These are phyloP conservation scores for Panorpa germanica DNA, from an alignment of 2,888 invertebrate species.

Conservation along the genomic window DNA sequence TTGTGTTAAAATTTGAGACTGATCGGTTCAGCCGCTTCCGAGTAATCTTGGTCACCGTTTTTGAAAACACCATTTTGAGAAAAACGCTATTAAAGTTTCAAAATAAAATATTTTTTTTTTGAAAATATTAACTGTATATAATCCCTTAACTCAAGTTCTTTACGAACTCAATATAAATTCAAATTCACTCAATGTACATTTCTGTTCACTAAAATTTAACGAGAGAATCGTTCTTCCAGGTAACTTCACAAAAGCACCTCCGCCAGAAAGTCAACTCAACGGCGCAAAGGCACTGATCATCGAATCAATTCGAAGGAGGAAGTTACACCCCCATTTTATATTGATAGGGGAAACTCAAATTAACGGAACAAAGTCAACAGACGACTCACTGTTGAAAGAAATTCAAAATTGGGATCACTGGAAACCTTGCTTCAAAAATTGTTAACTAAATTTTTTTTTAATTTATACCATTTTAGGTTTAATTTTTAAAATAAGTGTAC, in stretches of 20 bases:
- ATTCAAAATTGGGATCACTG: constrained; percentile 16
- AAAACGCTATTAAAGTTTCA: no score
- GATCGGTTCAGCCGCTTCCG: no score
- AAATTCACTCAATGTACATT: no score
- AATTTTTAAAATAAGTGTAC: neutral
- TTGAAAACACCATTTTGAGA: no score
- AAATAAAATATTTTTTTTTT: no score
- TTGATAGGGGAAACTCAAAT: constrained; percentile 14
- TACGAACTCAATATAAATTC: no score
- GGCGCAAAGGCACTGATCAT: constrained; percentile 16
- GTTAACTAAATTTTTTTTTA: constrained; percentile 8
- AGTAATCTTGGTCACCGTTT: no score
- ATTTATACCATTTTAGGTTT: neutral
- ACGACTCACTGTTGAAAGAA: constrained; percentile 14
- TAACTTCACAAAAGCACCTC: constrained; percentile 16
- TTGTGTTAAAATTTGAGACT: no score
- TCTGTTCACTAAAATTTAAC: no score
- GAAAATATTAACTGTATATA: no score
- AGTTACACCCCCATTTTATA: constrained; percentile 14
- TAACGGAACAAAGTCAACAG: constrained; percentile 14
- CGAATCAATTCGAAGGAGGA: constrained; percentile 16
- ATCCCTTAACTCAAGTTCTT: no score
- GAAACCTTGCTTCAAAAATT: constrained; percentile 13
- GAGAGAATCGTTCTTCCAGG: constrained; percentile 15
- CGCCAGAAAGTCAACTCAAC: constrained; percentile 14